Evolutionary conservation across 2,888 invertebrate genomes (phyloP), one percentile per base, ranked within the genome.

Genomic region (Listrodromus nycthemerus): DNA sequence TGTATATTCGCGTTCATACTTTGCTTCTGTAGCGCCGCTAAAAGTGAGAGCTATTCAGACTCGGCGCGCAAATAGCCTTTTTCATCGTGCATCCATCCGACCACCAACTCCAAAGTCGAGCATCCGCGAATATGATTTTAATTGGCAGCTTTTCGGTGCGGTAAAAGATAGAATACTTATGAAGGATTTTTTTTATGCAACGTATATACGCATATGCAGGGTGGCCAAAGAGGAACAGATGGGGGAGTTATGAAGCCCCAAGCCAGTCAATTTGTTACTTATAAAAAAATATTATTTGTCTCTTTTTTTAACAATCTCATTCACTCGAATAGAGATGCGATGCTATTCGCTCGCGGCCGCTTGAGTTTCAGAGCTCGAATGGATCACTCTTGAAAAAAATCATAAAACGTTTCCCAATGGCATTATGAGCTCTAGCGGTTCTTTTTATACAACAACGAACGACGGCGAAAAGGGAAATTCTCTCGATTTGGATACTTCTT

Each of bases 91-190:
- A 41, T 41, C 41, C 16, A 41, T 4, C 41, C 41, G 30, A 37
- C 30, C 55, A 3, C 37, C 66, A 69, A 33, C 37, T 69, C 21
- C 61, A n/a, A 27, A 52, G 48, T 50, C 69, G 65, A 21, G 61
- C 52, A 70, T 61, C 33, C 76, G 61, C 80, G 80, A 70, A 73
- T 80, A 80, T 80, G 71, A 83, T 83, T 83, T 83, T 80, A 83
- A 83, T 83, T 83, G 80, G 76, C 41, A 71, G 66, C 66, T 63
- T 76, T 75, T 73, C 79, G 13, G 30, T 16, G 48, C 58, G 5
- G 48, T 67, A 55, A 83, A 80, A 67, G 71, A 67, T 33, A 50
- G 50, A 71, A 73, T 76, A 83, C 50, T 80, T 71, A 80, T 80
- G 70, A 71, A 61, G 61, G 33, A 33, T 33, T 75, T 70, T 67